phyloP scores from a whole-genome alignment of 2,113 vertebrate genomes.

The Semnornis frantzii region DNA sequence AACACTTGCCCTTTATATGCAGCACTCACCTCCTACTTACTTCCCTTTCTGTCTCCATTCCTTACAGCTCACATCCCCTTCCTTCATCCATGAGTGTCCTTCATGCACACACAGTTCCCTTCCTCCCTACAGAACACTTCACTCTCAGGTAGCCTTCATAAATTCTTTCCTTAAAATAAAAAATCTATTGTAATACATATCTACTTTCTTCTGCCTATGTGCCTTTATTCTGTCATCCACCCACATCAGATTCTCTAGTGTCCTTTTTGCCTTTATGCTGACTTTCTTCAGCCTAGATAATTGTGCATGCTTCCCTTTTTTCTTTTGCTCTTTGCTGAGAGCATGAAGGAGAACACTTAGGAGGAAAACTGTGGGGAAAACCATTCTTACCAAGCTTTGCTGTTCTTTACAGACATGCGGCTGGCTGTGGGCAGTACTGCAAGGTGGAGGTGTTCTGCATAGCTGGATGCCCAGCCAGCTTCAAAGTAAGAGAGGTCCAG shows the following conservation, averaged over 20 bases:
- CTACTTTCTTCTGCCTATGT: neutral
- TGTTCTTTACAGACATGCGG: neutral
- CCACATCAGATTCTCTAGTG: neutral
- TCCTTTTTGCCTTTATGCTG: neutral
- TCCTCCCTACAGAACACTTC: neutral
- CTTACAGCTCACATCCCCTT: neutral
- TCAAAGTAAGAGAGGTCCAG: neutral
- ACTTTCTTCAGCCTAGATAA: neutral
- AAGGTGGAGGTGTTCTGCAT: neutral
- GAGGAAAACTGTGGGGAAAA: neutral
- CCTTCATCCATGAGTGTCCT: neutral
- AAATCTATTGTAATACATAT: accelerated
- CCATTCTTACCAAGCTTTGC: neutral
- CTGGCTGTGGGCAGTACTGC: neutral
- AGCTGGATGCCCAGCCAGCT: neutral
- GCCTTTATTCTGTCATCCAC: neutral
- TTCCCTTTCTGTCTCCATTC: neutral
- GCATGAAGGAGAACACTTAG: neutral
- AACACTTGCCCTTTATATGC: accelerated
- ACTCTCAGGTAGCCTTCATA: neutral
- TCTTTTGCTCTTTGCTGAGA: neutral
- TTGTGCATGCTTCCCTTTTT: neutral
- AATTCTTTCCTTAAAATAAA: neutral
- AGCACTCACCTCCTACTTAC: neutral
- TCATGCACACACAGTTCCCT: neutral